Conservation (phyloP, 2,797 vertebrate species). For the Helicolenus hilgendorfi region DNA sequence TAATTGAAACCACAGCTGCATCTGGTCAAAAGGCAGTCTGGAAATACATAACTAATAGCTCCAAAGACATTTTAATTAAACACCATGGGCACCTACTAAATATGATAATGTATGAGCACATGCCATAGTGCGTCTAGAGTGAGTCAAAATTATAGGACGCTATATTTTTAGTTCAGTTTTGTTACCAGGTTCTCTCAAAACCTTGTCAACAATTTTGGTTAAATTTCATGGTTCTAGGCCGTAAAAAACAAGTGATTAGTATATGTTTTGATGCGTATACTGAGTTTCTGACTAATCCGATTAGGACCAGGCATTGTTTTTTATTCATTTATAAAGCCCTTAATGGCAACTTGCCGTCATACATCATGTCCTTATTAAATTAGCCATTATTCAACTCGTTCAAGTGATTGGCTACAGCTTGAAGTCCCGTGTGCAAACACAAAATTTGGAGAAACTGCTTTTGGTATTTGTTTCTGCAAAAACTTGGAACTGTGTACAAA, state of each 20-base stretch:
- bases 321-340: no score
- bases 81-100: conserved; percentile 4
- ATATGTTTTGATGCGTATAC: not conserved
- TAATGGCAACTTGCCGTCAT: no score
- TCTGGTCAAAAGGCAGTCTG: not conserved
- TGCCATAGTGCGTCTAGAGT: not conserved
- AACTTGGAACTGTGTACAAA: rapidly evolving
- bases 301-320: no score
- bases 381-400: no score
- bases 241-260: not conserved
- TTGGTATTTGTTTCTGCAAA: no score
- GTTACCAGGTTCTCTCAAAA: not conserved
- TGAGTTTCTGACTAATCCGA: not conserved
- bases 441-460: no score
- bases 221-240: not conserved
- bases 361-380: no score
- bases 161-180: conserved; percentile 9
- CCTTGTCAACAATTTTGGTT: not conserved
- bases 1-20: conserved; percentile 48
- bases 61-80: conserved; percentile 26
- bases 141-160: not conserved
- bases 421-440: rapidly evolving
- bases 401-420: no score
- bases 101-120: conserved; percentile 23
- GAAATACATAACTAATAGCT: conserved; percentile 42